These are phyloP conservation scores for Patiria miniata DNA, from an alignment of 35 echinoderm and acorn worm species.

Conservation along the genomic window DNA sequence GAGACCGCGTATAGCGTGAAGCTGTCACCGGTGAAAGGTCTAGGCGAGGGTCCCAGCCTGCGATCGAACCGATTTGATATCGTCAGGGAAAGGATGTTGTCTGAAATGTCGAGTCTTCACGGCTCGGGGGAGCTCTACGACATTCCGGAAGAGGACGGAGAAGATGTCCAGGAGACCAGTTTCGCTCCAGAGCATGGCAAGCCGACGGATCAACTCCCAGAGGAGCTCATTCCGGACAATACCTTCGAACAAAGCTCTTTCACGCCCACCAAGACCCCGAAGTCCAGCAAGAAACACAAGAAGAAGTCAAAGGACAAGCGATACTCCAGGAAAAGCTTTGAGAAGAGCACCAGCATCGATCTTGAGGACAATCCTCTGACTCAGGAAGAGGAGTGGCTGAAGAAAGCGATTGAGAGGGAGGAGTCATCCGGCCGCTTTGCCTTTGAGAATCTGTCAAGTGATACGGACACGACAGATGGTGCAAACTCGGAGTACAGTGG, in stretches of 20 bases:
- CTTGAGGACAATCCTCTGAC: background rate
- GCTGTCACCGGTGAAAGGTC: constrained; percentile 14
- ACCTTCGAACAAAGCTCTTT: background rate
- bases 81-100: constrained; percentile 38
- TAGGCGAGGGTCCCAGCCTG: background rate
- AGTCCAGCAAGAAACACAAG: background rate
- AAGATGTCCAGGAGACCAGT: constrained; percentile 28
- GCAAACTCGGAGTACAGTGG: constrained; percentile 1
- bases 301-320: background rate
- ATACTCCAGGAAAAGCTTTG: background rate
- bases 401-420: background rate
- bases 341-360: background rate
- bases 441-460: background rate
- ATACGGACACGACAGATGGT: background rate
- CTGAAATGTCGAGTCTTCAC: constrained; percentile 39
- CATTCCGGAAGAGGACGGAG: constrained; percentile 57
- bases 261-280: background rate
- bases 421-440: background rate
- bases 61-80: constrained; percentile 36
- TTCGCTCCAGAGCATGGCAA: background rate
- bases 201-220: background rate
- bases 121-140: constrained; percentile 65
- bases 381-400: constrained; percentile 1
- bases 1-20: background rate
- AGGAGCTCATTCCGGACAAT: constrained; percentile 9